These are phyloP conservation scores for Chymomyza caudatula DNA, from an alignment of 2,888 invertebrate species.

Conservation along the genomic window DNA sequence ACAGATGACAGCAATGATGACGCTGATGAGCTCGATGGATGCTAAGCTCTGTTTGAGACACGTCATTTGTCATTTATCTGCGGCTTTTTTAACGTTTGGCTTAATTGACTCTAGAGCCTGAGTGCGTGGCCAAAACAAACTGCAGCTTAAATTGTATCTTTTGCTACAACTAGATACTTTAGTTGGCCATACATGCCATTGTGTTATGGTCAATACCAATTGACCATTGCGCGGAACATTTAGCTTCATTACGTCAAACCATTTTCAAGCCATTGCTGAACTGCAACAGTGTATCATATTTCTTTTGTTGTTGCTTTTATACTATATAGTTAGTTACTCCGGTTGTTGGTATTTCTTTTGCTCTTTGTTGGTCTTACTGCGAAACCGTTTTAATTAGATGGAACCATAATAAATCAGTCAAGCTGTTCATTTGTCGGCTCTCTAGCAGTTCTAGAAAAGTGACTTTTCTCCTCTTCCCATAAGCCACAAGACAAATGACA, in stretches of 20 bases:
- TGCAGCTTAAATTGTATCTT: constrained; percentile 30
- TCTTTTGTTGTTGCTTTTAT: constrained; percentile 1
- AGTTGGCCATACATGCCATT: constrained; percentile 36
- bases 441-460: constrained; percentile 35
- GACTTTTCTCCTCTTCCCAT: constrained; percentile 45
- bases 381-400: constrained; percentile 69
- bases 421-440: neutral
- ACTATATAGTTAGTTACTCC: constrained; percentile 16
- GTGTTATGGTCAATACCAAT: constrained; percentile 67
- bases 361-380: constrained; percentile 31
- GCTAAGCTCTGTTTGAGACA: constrained; percentile 47
- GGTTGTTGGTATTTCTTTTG: constrained; percentile 18
- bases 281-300: neutral
- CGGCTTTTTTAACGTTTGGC: constrained; percentile 62
- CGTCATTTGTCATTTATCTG: constrained; percentile 69
- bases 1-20: constrained; percentile 7
- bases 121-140: constrained; percentile 6
- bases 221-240: constrained; percentile 67
- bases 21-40: constrained; percentile 16
- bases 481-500: constrained; percentile 50
- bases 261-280: constrained; percentile 32
- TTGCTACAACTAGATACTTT: constrained; percentile 34
- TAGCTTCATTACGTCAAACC: constrained; percentile 69
- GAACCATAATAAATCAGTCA: constrained; percentile 64
- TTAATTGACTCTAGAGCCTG: constrained; percentile 53